Evolutionary conservation across 2,888 invertebrate species (phyloP), one percentile per base, ranked within the genome.

Genomic region (Leptinotarsa haldemani): DNA sequence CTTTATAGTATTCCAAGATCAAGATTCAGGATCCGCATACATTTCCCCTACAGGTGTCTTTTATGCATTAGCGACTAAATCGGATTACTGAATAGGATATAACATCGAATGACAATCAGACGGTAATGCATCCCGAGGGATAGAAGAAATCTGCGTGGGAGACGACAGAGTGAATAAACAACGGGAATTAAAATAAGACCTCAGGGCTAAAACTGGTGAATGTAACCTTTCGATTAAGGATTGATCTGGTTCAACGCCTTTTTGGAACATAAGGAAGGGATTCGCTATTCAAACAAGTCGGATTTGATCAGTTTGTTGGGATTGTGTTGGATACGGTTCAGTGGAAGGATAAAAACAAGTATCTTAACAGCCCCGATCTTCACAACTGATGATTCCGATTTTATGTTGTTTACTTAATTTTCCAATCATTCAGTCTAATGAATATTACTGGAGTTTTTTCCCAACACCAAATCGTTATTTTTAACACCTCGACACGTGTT

Each of bases 131-230:
- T 80, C 77, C 77, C 69, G 75, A 77, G 78, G 71, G 73, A 73
- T 69, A 72, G 70, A 64, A 73, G 74, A 85, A 83, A 85, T 85
- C 85, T 81, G 85, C 86, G 86, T 86, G 86, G 86, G 86, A 86
- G 85, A 82, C 74, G 80, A 77, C 85, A 82, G 80, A 79, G 81
- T 85, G 85, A 84, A 83, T 82, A 85, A 86, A 86, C 85, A 86
- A 77, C 75, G 67, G 79, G 79, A 81, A 80, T 80, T 77, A 76
- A 67, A 76, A 77, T 65, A 65, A 67, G 63, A 76, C 80, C 77
- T 71, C 70, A 74, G 78, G 82, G 82, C 79, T 77, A 74, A 78
- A 79, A 78, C 77, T 74, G 78, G 78, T 80, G 79, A 65, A 52
- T 70, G 58, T 70, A 73, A 56, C 56, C 56, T 56, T 68, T 56